phyloP scores from a whole-genome alignment of 2,113 vertebrate species.

The Lathamus discolor region DNA sequence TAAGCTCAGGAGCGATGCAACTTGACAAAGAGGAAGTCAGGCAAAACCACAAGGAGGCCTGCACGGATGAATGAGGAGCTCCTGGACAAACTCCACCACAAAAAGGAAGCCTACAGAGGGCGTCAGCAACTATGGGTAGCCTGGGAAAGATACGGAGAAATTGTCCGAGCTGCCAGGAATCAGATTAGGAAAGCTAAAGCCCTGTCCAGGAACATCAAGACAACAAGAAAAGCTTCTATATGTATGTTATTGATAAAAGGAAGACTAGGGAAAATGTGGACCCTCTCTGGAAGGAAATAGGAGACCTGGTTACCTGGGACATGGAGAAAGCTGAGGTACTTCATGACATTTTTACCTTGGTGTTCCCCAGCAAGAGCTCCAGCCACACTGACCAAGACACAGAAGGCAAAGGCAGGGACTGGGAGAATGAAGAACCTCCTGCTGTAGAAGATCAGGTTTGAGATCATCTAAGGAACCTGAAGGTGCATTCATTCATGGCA shows the following conservation, averaged over 20 bases:
- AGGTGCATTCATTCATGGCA: not conserved
- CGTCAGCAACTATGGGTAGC: not conserved
- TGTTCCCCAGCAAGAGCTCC: not conserved
- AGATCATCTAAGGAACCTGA: not conserved
- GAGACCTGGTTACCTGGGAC: not conserved
- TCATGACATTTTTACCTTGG: not conserved
- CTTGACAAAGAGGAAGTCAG: not conserved
- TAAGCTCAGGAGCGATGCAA: not conserved
- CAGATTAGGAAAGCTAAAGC: not conserved
- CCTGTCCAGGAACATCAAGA: not conserved
- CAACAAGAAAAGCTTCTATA: not conserved
- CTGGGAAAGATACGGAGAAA: not conserved
- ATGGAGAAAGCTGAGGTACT: not conserved
- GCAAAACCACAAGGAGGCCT: not conserved
- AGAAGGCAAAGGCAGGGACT: not conserved
- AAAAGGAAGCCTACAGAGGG: not conserved
- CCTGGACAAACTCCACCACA: not conserved
- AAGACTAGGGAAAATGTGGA: not conserved
- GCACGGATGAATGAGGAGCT: not conserved
- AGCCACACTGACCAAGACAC: not conserved
- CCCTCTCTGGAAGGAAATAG: not conserved
- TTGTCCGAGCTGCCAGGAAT: not conserved
- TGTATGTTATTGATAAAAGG: not conserved
- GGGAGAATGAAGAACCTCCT: not conserved
- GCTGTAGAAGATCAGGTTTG: not conserved